Evolutionary conservation across 2,797 vertebrate species (phyloP).

Genomic region (Pseudochromis fuscus): DNA sequence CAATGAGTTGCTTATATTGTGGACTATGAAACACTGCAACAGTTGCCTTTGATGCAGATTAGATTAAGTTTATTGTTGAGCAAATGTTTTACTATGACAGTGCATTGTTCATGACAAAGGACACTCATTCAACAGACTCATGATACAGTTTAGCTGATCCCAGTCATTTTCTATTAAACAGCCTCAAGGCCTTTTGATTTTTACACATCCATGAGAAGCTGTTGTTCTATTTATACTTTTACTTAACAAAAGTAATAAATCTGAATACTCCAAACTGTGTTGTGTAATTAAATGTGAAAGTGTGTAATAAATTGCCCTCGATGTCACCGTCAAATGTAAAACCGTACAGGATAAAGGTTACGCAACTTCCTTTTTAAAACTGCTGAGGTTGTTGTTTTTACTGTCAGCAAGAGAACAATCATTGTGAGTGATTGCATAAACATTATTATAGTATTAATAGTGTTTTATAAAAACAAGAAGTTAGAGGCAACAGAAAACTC

Average conservation of each 20-base stretch:
- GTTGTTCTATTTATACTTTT: not conserved
- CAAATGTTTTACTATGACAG: not conserved
- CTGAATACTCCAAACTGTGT: not conserved
- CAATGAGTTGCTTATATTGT: not conserved
- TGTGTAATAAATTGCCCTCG: not conserved
- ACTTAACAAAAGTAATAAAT: not conserved
- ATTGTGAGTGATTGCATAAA: not conserved
- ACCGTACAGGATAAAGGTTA: conserved; percentile 47
- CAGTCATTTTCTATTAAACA: not conserved
- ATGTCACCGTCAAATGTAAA: conserved; percentile 14
- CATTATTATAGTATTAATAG: not conserved
- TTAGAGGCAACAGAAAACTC: not conserved
- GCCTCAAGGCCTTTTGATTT: no score
- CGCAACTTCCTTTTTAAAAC: conserved; percentile 65
- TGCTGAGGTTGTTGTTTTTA: conserved; percentile 41
- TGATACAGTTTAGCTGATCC: not conserved
- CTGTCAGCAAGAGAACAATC: not conserved
- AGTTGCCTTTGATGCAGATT: not conserved
- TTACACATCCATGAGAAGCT: not conserved
- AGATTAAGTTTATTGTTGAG: not conserved
- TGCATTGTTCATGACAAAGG: no score
- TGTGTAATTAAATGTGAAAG: no score
- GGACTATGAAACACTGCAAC: not conserved
- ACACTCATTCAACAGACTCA: not conserved
- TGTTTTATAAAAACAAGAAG: not conserved